phyloP scores from a whole-genome alignment of 2,113 vertebrate genomes.

The Phyllostomus hastatus region DNA sequence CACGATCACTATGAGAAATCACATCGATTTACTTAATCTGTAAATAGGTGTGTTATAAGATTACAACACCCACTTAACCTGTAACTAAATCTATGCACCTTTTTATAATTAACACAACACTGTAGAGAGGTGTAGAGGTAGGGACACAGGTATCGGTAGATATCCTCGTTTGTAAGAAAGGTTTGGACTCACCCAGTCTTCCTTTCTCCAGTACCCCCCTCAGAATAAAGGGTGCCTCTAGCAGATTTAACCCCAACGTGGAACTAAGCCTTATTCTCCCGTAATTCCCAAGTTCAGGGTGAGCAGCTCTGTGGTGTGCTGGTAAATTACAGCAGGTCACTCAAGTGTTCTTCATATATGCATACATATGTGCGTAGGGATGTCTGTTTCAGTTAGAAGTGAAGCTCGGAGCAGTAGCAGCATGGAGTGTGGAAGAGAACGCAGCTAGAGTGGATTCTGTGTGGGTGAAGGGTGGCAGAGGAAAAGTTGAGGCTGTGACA shows the following conservation, averaged over 20 bases:
- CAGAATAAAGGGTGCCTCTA: not conserved
- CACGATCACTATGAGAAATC: not conserved
- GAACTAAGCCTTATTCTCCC: not conserved
- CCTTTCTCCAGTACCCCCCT: not conserved
- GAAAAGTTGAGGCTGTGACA: not conserved
- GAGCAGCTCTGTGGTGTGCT: not conserved
- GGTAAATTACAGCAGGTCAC: not conserved
- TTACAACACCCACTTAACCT: not conserved
- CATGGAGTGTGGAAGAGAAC: not conserved
- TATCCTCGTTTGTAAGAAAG: not conserved
- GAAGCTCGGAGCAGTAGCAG: not conserved
- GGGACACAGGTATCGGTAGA: not conserved
- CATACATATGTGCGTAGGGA: too few species aligned
- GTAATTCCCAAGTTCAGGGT: not conserved
- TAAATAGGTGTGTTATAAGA: not conserved
- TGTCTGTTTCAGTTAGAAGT: not conserved
- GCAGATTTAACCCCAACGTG: not conserved
- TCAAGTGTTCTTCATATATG: not conserved
- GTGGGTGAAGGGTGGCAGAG: too few species aligned
- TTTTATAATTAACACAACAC: not conserved
- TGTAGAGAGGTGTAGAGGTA: not conserved
- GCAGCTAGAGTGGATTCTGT: not conserved
- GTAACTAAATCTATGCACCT: not conserved
- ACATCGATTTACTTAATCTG: not conserved
- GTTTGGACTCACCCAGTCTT: not conserved